phyloP scores from a whole-genome alignment of 2,888 invertebrate species.

The Euclidia mi region DNA sequence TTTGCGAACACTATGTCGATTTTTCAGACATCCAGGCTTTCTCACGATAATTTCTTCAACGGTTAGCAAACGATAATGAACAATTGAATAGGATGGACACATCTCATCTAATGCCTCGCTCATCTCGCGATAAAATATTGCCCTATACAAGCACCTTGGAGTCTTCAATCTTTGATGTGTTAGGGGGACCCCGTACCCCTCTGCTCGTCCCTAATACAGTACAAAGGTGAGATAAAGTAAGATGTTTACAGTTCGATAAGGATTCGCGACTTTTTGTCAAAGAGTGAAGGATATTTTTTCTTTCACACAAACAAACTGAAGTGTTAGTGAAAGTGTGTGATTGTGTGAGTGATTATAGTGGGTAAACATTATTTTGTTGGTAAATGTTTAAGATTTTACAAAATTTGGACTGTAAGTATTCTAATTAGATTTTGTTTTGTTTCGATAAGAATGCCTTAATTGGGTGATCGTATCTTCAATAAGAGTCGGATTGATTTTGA shows the following conservation, averaged over 20 bases:
- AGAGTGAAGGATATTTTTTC: conserved; percentile 15
- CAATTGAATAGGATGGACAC: no score
- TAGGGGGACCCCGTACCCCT: conserved; percentile 31
- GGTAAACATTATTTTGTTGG: not conserved
- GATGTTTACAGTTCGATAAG: conserved; percentile 59
- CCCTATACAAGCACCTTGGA: conserved; percentile 33
- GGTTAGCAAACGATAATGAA: no score
- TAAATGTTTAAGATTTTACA: not conserved
- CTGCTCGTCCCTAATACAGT: conserved; percentile 24
- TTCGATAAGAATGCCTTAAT: no score
- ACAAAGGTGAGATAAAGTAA: conserved; percentile 69
- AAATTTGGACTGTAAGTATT: not conserved
- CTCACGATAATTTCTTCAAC: no score
- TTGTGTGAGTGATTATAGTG: not conserved
- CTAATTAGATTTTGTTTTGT: no score
- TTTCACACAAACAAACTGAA: not conserved
- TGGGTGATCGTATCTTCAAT: no score
- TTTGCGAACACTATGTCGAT: no score
- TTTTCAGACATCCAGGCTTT: no score
- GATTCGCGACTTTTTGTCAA: conserved; percentile 39
- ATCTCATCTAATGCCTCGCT: conserved; percentile 29
- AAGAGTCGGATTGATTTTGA: no score
- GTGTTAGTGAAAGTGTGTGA: no score
- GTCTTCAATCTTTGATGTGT: conserved; percentile 73
- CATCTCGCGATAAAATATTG: conserved; percentile 15